These are phyloP conservation scores for Schizopygopsis pylzovi DNA, from an alignment of 2,797 vertebrate species.

Conservation along the genomic window DNA sequence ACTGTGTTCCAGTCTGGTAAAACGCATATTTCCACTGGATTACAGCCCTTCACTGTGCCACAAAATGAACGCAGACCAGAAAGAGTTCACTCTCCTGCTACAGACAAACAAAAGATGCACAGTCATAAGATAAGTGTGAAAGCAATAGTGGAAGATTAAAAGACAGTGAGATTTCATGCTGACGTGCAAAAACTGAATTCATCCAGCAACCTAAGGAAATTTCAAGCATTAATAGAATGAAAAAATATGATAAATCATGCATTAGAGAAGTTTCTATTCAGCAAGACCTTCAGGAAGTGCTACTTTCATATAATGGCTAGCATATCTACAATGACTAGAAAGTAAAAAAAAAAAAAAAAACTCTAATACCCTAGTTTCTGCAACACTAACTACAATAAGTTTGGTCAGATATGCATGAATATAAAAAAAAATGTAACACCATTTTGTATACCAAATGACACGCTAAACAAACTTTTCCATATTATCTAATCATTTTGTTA, in stretches of 20 bases:
- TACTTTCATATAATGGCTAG: neutral
- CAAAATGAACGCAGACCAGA: neutral
- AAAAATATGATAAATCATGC: constrained; percentile 4
- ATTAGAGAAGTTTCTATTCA: constrained; percentile 24
- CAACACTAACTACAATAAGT: neutral
- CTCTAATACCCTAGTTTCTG: neutral
- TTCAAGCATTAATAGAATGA: neutral
- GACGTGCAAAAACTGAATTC: neutral
- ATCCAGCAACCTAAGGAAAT: neutral
- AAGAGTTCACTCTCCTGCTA: neutral
- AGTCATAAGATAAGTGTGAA: neutral
- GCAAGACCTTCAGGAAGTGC: neutral
- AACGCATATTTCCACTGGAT: constrained; percentile 41
- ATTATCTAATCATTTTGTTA: neutral
- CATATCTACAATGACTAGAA: neutral
- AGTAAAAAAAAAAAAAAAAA: neutral
- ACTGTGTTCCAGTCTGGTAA: constrained; percentile 10
- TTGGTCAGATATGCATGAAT: neutral
- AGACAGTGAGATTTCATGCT: neutral
- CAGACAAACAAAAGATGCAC: constrained; percentile 6
- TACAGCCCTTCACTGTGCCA: constrained; percentile 29
- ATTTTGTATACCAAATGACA: neutral
- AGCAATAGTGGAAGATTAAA: constrained; percentile 26
- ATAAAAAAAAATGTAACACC: neutral
- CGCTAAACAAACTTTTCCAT: neutral